Evolutionary conservation across 2,888 invertebrate species (phyloP).

Genomic region (Ametastegia equiseti): DNA sequence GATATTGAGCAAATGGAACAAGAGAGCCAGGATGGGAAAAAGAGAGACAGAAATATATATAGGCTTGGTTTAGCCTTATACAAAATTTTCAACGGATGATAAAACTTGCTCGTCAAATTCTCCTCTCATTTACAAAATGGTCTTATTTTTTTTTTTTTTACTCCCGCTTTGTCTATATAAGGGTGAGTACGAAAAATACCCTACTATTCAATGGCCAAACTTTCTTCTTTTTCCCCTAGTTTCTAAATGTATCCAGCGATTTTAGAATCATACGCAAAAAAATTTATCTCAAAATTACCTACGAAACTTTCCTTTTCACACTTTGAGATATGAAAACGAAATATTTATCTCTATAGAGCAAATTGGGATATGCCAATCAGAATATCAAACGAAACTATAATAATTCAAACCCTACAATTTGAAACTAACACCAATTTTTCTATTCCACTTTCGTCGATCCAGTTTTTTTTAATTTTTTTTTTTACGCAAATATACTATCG

Average conservation of each 20-base stretch:
- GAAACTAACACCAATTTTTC: too few relatives aligned
- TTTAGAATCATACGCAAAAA: too few relatives aligned
- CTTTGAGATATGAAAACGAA: not conserved
- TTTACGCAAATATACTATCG: too few relatives aligned
- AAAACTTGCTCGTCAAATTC: conserved; percentile 27
- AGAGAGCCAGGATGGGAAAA: not conserved
- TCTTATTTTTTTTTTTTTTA: too few relatives aligned
- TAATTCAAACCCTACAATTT: too few relatives aligned
- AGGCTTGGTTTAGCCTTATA: conserved; percentile 13
- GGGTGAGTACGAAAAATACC: not conserved
- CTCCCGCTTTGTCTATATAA: too few relatives aligned
- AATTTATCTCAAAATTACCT: too few relatives aligned
- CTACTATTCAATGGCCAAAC: conserved; percentile 5
- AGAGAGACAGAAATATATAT: not conserved
- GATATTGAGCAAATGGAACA: not conserved
- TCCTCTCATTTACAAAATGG: conserved; percentile 24
- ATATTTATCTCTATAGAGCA: not conserved
- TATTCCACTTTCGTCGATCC: too few relatives aligned
- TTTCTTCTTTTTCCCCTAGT: not conserved
- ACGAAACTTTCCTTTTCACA: not conserved
- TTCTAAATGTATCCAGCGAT: not conserved
- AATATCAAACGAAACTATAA: too few relatives aligned
- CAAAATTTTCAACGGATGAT: conserved; percentile 19
- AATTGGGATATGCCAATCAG: too few relatives aligned
- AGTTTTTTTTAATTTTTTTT: too few relatives aligned